Evolutionary conservation across 2,888 invertebrate species (phyloP), one percentile per base, ranked within the genome.

Genomic region (Papilio protenor): DNA sequence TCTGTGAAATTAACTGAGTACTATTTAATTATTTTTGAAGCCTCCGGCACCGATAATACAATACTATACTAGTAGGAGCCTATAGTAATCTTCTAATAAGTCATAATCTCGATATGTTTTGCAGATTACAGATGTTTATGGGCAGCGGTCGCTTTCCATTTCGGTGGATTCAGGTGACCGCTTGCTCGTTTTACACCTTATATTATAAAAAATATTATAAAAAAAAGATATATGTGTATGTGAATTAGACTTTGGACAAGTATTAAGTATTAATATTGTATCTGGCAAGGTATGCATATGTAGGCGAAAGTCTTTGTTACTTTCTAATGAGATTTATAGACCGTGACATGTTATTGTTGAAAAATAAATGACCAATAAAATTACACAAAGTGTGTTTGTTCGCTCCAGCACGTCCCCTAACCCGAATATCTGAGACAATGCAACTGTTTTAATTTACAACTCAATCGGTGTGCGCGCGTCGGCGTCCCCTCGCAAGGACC

Each of bases 381-480:
- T 75, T 61, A 71, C 40, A 69, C 52, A 75, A 61, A 45, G 61
- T 33, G 40, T 78, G 75, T 77, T 61, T 72, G 71, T 71, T 40
- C 33, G 70, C 74, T 74, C 64, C n/a, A 57, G 57, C 73, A 69
- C 76, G 66, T 78, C 78, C 78, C 76, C 75, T 76, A 69, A 73
- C 40, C 40, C 59, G 47, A 73, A 75, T 64, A 57, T 75, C 69
- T 76, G 78, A 79, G 78, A 79, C 76, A 79, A 76, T 79, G 69
- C 77, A 79, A 79, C 79, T 85, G 86, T 84, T 86, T 86, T 84
- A 83, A 87, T 87, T 87, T 87, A 84, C 84, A 85, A 85, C 81
- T 84, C 82, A 85, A 86, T 85, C 79, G 84, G 79, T 71, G 83
- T 85, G 88, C 87, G 89, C 86, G 88, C 86, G 87, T 82, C 86